Evolutionary conservation across 2,797 vertebrate species (phyloP).

Genomic region (Coranthus polyacanthus): DNA sequence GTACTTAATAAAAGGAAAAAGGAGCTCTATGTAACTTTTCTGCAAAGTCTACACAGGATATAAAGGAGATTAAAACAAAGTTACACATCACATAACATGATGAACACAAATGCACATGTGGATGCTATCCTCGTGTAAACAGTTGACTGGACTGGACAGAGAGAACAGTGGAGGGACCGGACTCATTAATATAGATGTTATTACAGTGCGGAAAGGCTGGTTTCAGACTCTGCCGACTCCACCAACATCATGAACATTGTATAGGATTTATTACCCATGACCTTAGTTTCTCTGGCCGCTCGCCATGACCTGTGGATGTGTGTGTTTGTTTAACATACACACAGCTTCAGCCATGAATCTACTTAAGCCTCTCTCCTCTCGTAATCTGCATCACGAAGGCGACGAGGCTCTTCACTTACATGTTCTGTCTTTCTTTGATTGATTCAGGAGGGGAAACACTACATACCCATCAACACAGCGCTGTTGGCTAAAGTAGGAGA

Average conservation of each 20-base stretch:
- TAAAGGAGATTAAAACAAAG: conserved; percentile 26
- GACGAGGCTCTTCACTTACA: not conserved
- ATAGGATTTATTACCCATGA: conserved; percentile 57
- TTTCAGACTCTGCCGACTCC: conserved; percentile 35
- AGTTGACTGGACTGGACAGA: conserved; percentile 5
- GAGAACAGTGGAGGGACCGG: conserved; percentile 7
- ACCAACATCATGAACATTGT: conserved; percentile 37
- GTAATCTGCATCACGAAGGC: conserved; percentile 17
- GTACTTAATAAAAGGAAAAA: conserved; percentile 11
- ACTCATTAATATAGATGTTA: conserved; percentile 57
- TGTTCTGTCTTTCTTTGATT: conserved; percentile 49
- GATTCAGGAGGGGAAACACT: conserved; percentile 93
- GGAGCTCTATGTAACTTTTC: conserved; percentile 2
- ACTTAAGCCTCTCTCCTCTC: conserved; percentile 1
- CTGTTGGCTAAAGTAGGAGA: conserved; percentile 85
- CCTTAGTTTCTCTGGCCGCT: conserved; percentile 63
- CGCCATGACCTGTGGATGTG: conserved; percentile 37
- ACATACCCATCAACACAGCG: conserved; percentile 94
- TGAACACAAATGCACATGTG: conserved; percentile 50
- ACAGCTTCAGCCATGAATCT: conserved; percentile 8
- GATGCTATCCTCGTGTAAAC: conserved; percentile 43
- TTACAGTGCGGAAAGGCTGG: conserved; percentile 43
- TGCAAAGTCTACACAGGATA: not conserved
- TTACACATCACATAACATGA: conserved; percentile 24
- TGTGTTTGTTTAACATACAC: conserved; percentile 30